Percentiles rank a stretch among this genome's conserved stretches.
These are phyloP conservation scores for Caenorhabditis auriculariae DNA, from an alignment of 2,888 invertebrate genomes.

Conservation along the genomic window DNA sequence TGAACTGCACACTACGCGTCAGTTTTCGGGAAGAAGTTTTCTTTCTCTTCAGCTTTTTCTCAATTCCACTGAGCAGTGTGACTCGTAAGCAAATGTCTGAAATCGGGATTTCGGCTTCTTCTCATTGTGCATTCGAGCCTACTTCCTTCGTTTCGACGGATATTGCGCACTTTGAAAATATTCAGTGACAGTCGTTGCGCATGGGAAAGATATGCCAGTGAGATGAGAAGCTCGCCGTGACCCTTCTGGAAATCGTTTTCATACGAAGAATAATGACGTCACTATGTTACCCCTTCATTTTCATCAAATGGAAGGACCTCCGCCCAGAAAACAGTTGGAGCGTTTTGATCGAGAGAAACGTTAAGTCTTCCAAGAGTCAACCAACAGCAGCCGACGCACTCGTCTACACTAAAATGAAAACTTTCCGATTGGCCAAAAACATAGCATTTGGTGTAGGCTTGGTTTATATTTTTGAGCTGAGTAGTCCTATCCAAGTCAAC, in stretches of 20 bases:
- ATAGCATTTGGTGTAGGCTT: neutral
- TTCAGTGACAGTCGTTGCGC: slow-evolving; percentile 72
- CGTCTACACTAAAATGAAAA: slow-evolving; percentile 46
- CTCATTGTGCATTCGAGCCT: slow-evolving; percentile 4
- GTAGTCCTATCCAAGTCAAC: too few relatives aligned
- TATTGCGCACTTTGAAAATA: slow-evolving; percentile 70
- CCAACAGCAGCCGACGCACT: slow-evolving; percentile 63
- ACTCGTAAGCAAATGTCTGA: slow-evolving; percentile 55
- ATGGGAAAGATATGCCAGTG: slow-evolving; percentile 69
- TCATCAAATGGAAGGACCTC: slow-evolving; percentile 63
- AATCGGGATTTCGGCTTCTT: slow-evolving; percentile 3
- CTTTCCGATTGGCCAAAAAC: neutral
- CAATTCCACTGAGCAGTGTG: slow-evolving; percentile 45
- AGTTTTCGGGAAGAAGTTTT: slow-evolving; percentile 57
- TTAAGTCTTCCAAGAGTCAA: slow-evolving; percentile 49
- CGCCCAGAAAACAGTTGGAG: slow-evolving; percentile 62
- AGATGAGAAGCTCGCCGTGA: slow-evolving; percentile 70
- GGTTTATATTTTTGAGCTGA: too few relatives aligned
- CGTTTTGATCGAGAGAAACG: slow-evolving; percentile 41
- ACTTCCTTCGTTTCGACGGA: slow-evolving; percentile 59
- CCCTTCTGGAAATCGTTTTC: slow-evolving; percentile 63
- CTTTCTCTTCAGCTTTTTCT: slow-evolving; percentile 56
- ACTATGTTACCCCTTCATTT: slow-evolving; percentile 41
- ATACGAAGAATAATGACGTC: neutral
- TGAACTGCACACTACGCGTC: slow-evolving; percentile 54